phyloP scores from a whole-genome alignment of 2,888 invertebrate genomes.

The Mythimna impura region DNA sequence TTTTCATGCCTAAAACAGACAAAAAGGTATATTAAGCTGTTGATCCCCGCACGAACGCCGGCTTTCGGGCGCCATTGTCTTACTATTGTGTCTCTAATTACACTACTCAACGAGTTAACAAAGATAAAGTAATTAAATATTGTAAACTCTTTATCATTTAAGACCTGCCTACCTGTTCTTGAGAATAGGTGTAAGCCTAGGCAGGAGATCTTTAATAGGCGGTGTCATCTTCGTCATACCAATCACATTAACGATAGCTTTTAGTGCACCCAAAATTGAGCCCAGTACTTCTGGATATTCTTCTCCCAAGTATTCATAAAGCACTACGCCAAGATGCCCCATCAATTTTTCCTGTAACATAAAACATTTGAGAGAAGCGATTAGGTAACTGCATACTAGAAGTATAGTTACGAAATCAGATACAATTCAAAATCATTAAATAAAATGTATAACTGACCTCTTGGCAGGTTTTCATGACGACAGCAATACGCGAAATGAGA shows the following conservation, averaged over 20 bases:
- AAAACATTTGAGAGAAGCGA: neutral
- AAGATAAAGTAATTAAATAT: neutral
- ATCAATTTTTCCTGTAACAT: slow-evolving; percentile 97
- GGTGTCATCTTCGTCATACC: slow-evolving; percentile 99
- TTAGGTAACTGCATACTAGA: neutral
- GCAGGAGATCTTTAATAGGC: slow-evolving; percentile 99
- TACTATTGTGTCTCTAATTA: too few species aligned
- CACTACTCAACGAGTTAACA: too few species aligned
- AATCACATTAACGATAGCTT: slow-evolving; percentile 99
- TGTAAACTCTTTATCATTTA: neutral
- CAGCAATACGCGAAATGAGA: slow-evolving; percentile 98
- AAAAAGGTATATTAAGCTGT: too few species aligned
- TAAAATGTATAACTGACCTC: slow-evolving; percentile 89
- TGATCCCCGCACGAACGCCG: too few species aligned
- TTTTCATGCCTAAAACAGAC: slow-evolving; percentile 94
- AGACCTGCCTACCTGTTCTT: slow-evolving; percentile 95
- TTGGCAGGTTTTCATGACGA: slow-evolving; percentile 99
- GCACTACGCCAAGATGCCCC: slow-evolving; percentile 99
- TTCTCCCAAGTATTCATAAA: slow-evolving; percentile 99
- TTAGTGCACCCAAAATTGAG: slow-evolving; percentile 99
- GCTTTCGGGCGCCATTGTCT: too few species aligned
- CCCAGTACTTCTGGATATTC: slow-evolving; percentile 99
- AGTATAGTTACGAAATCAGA: neutral
- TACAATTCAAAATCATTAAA: neutral
- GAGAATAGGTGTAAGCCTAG: slow-evolving; percentile 98